phyloP scores from a whole-genome alignment of 2,113 vertebrate genomes.

The Gavia stellata region DNA sequence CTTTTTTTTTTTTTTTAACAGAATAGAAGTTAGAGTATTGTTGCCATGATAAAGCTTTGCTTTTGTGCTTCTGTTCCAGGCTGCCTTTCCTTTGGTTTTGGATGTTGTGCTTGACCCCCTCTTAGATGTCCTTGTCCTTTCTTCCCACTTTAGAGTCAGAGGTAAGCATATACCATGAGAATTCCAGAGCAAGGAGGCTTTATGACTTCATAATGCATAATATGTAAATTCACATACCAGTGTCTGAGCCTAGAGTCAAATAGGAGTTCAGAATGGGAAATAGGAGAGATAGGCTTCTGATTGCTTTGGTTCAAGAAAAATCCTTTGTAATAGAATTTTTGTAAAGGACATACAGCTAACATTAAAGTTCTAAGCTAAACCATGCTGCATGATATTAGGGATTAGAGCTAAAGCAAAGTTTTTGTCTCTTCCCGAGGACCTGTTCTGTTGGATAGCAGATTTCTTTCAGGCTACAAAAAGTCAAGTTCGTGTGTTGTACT shows the following conservation, averaged over 20 bases:
- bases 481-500: not conserved
- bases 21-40: not conserved
- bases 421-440: not conserved
- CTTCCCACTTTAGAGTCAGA: not conserved
- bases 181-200: not conserved
- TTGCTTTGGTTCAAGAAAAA: not conserved
- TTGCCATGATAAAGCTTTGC: not conserved
- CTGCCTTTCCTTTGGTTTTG: not conserved
- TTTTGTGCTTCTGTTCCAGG: not conserved
- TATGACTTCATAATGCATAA: not conserved
- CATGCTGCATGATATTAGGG: not conserved
- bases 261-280: not conserved
- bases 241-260: not conserved
- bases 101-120: not conserved
- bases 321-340: not conserved
- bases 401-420: not conserved
- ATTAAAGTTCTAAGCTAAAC: not conserved
- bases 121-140: not conserved
- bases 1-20: not conserved
- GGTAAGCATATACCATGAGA: not conserved
- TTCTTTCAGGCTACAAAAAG: not conserved
- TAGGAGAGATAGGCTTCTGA: not conserved
- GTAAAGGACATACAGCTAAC: not conserved
- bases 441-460: not conserved
- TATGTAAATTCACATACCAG: not conserved